Base-by-base conservation (phyloP, 2,888 invertebrate species). In the Latrodectus elegans region DNA sequence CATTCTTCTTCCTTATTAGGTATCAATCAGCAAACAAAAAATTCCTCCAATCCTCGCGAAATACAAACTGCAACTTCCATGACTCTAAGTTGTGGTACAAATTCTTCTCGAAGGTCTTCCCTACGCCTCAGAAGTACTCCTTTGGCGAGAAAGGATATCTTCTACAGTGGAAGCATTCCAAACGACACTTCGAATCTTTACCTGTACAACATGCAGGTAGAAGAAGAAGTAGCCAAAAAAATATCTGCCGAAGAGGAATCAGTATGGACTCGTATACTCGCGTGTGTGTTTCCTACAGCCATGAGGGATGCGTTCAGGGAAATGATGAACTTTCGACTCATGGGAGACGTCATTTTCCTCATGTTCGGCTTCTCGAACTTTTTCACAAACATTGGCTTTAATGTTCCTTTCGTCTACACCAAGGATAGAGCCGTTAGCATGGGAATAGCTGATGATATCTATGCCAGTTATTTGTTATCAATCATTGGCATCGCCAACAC, bases 291-390 rank as follows among this genome's bases (percentile, higher is more conserved):
- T 91, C 94, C 95, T 8, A 93, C 94, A 75, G 95, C 96, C 92
- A 95, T 95, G 12, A 94, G 94, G 91, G 94, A 95, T 90, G 88
- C 87, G 12, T 89, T 90, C 60, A 83, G 17, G 74, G 95, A 95
- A 92, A 97, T 98, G 96, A 94, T 98, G 91, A 96, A 98, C 91
- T 94, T 98, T 90, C 94, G 95, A 0, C 93, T 99, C 75, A 87
- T 99, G 85, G 94, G 95, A 90, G 96, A 98, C 92, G 94, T 95
- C 52, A 94, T 98, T 89, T 99, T 98, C 92, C 93, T 99, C 89
- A 93, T 99, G 88, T 99, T 99, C 92, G 95, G 96, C 15, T 91
- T 97, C 81, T 99, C 99, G 65, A 99, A 99, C 93, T 97, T 99
- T 92, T 95, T 96, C 91, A 97, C 97, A 70, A 98, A 97, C 92